Evolutionary conservation across 2,113 vertebrate species (phyloP).

Genomic region (Ailurus styani): DNA sequence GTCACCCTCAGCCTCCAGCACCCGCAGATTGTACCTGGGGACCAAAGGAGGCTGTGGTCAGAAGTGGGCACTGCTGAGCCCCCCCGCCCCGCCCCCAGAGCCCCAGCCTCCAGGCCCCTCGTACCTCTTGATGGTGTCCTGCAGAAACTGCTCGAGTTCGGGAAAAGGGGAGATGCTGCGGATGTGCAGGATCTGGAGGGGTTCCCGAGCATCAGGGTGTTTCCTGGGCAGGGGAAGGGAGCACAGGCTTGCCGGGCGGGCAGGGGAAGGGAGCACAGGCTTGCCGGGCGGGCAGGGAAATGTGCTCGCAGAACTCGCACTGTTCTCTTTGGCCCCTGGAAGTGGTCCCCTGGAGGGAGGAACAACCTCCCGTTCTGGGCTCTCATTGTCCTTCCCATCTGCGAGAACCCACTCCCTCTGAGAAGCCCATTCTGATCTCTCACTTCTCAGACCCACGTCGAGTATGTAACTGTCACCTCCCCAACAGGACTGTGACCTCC

Average conservation of each 20-base stretch:
- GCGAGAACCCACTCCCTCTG: neutral
- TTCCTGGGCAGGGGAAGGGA: conserved; percentile 77
- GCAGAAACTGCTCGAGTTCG: conserved; percentile 96
- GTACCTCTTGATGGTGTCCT: conserved; percentile 91
- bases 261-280: neutral
- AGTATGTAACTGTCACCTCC: neutral
- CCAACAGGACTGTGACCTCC: neutral
- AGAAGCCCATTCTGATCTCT: neutral
- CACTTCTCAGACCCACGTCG: neutral
- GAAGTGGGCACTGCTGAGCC: neutral
- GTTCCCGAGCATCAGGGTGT: conserved; percentile 81
- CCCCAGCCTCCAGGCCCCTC: neutral
- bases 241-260: neutral
- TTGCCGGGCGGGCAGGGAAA: neutral
- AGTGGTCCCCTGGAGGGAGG: too few species aligned
- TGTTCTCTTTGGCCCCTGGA: neutral
- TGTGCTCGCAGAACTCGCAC: neutral
- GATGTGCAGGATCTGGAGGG: conserved; percentile 91
- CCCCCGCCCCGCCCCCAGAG: neutral
- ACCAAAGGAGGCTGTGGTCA: neutral
- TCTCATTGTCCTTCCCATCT: neutral
- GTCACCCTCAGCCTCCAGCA: conserved; percentile 89
- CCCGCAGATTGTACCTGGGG: conserved; percentile 86
- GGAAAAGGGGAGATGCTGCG: conserved; percentile 90
- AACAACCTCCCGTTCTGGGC: neutral